Percentiles rank a stretch among this genome's conserved stretches.
These are phyloP conservation scores for Sciurus carolinensis DNA, from an alignment of 2,797 vertebrate genomes.

Conservation along the genomic window DNA sequence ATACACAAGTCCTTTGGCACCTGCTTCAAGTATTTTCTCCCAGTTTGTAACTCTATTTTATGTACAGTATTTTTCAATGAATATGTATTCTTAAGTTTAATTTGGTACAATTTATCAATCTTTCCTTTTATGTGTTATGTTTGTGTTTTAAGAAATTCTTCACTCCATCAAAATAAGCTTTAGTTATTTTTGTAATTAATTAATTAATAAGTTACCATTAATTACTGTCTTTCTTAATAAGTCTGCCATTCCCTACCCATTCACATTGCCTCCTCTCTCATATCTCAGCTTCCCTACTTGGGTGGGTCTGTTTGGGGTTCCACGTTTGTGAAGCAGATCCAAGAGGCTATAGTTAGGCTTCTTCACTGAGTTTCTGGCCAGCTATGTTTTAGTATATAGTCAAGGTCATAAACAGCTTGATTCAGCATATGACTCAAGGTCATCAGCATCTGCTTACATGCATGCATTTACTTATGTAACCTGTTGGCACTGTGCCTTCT, in stretches of 20 bases:
- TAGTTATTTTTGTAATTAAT: too few relatives aligned
- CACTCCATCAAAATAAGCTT: not conserved
- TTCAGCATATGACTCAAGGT: too few relatives aligned
- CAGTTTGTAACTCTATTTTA: not conserved
- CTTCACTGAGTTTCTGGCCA: too few relatives aligned
- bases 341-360: too few relatives aligned
- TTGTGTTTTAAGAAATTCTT: conserved; percentile 27
- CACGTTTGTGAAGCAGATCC: too few relatives aligned
- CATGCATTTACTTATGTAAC: too few relatives aligned
- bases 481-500: too few relatives aligned
- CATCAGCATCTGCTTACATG: too few relatives aligned
- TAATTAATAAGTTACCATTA: too few relatives aligned
- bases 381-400: too few relatives aligned
- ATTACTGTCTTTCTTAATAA: not conserved
- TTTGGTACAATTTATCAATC: not conserved
- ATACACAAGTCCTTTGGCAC: not conserved
- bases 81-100: not conserved
- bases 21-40: not conserved
- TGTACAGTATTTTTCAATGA: conserved; percentile 4
- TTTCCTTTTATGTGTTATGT: not conserved
- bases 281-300: too few relatives aligned
- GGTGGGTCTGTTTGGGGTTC: not conserved
- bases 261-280: not conserved
- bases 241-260: not conserved
- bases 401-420: too few relatives aligned